These are phyloP conservation scores for Thalassarche chlororhynchos DNA, from an alignment of 2,113 vertebrate species.

Conservation along the genomic window DNA sequence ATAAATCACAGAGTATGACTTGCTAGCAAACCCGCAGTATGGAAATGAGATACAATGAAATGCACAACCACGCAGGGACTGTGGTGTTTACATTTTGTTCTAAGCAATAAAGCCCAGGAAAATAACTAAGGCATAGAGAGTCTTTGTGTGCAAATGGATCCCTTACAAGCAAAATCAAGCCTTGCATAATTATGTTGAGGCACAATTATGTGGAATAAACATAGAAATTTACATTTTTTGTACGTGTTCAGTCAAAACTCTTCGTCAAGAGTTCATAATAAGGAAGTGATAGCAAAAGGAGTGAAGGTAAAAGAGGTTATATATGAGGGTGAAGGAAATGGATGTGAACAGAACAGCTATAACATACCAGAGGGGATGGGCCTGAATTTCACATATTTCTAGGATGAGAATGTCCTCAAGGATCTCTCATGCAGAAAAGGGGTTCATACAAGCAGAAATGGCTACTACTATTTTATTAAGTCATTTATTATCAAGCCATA, in stretches of 20 bases:
- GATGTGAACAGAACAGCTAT: background rate
- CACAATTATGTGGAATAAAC: background rate
- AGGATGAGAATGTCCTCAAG: background rate
- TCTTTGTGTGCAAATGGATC: background rate
- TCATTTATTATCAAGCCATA: background rate
- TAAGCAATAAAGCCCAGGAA: background rate
- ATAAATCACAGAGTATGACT: background rate
- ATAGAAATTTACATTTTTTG: background rate
- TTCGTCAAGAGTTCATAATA: background rate
- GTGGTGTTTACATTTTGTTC: background rate
- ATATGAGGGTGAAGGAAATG: background rate
- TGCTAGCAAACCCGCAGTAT: background rate
- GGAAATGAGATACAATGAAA: slow-evolving; percentile 5
- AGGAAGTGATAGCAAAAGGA: background rate
- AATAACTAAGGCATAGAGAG: background rate
- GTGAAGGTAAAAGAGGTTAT: background rate
- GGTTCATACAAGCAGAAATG: background rate
- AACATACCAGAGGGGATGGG: background rate
- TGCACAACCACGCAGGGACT: background rate
- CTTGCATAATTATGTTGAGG: background rate
- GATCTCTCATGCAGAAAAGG: background rate
- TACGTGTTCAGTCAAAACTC: background rate
- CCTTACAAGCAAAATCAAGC: background rate
- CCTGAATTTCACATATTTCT: background rate
- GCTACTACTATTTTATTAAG: background rate